A percentile compares a stretch with the other conserved stretches of the same genome.
These are phyloP conservation scores for Trichogramma pretiosum DNA, from an alignment of 1,140 invertebrate species.

Conservation along the genomic window DNA sequence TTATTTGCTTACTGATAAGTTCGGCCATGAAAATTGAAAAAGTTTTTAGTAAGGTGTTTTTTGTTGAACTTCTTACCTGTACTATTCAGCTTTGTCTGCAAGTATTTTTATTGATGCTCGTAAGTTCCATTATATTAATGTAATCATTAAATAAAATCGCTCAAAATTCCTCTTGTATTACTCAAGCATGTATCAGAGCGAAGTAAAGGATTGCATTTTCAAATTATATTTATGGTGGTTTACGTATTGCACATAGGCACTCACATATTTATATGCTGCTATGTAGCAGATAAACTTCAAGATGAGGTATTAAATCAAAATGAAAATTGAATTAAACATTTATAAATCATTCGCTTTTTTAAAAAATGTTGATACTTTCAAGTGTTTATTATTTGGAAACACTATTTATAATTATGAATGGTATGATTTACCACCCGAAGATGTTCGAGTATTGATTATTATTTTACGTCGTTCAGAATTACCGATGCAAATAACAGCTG, in stretches of 20 bases:
- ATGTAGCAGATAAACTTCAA: slow-evolving; percentile 8
- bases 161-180: too few relatives aligned
- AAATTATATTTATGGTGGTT: slow-evolving; percentile 11
- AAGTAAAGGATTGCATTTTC: neutral
- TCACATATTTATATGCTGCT: slow-evolving; percentile 12
- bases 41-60: slow-evolving; percentile 10
- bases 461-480: slow-evolving; percentile 4
- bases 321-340: neutral
- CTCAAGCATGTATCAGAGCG: too few relatives aligned
- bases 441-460: slow-evolving; percentile 3
- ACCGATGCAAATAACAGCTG: slow-evolving; percentile 9
- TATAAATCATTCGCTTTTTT: neutral
- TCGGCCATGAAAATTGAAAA: slow-evolving; percentile 11
- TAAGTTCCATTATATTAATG: too few relatives aligned
- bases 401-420: slow-evolving; percentile 8
- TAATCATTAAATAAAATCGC: too few relatives aligned
- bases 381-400: slow-evolving; percentile 5
- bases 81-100: slow-evolving; percentile 14
- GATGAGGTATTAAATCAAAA: slow-evolving; percentile 9
- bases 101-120: slow-evolving; percentile 3
- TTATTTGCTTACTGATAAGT: too few relatives aligned
- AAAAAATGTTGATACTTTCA: neutral
- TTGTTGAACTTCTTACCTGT: slow-evolving; percentile 5
- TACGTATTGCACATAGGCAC: slow-evolving; percentile 3
- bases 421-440: slow-evolving; percentile 4